These are phyloP conservation scores for Steatocranus sp. DNA, from an alignment of 2,797 vertebrate genomes.

Conservation along the genomic window DNA sequence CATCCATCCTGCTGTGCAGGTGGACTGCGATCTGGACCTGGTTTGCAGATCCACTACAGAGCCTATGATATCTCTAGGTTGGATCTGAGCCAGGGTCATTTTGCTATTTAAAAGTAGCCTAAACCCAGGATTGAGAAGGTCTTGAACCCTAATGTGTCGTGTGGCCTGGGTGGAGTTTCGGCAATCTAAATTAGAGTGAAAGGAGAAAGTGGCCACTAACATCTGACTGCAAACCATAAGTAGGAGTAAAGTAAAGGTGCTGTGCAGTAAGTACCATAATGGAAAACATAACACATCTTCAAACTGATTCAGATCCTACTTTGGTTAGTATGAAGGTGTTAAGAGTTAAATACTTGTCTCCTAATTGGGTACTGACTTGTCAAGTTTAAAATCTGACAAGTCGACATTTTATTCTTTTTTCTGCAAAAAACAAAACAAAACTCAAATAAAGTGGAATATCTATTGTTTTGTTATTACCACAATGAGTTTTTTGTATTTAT, in stretches of 20 bases:
- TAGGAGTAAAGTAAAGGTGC: not conserved
- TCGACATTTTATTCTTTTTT: not conserved
- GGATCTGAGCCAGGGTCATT: not conserved
- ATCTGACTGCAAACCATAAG: not conserved
- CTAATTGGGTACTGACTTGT: not conserved
- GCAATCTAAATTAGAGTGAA: not conserved
- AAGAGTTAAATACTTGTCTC: not conserved
- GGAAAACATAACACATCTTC: not conserved
- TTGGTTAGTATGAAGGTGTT: not conserved
- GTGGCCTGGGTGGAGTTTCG: not conserved
- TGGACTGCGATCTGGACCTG: not conserved
- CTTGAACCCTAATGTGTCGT: not conserved
- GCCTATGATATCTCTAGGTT: not conserved
- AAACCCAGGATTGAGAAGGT: not conserved
- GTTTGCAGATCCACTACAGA: not conserved
- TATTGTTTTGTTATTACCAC: not conserved
- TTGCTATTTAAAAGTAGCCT: not conserved
- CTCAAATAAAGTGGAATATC: not conserved
- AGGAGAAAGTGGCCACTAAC: slow-evolving; percentile 17
- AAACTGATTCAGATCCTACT: not conserved
- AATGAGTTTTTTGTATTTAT: not conserved
- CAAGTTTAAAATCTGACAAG: not conserved
- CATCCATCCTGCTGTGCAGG: not conserved
- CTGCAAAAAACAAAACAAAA: not conserved
- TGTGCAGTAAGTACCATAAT: not conserved